These are phyloP conservation scores for Eriosoma lanigerum DNA, from an alignment of 1,140 invertebrate genomes.

Conservation along the genomic window DNA sequence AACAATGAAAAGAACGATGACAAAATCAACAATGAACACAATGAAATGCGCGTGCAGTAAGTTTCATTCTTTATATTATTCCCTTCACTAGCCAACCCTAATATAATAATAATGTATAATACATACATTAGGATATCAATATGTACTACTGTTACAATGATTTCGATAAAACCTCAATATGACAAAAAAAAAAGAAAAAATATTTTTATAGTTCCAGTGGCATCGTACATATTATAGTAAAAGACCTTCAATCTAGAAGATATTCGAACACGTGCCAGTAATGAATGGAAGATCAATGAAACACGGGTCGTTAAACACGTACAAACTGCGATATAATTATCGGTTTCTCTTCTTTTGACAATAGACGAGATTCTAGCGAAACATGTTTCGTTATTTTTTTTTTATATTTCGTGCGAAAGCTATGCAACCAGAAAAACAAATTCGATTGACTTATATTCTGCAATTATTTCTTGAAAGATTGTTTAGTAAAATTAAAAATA, in stretches of 20 bases:
- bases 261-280: slow-evolving; percentile 33
- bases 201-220: background rate
- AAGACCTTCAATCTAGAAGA: slow-evolving; percentile 20
- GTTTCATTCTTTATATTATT: slow-evolving; percentile 15
- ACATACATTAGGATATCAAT: background rate
- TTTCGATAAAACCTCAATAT: slow-evolving; percentile 20
- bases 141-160: background rate
- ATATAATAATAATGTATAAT: no score
- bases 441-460: background rate
- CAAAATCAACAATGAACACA: slow-evolving; percentile 45
- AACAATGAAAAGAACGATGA: slow-evolving; percentile 46
- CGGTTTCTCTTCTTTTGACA: slow-evolving; percentile 45
- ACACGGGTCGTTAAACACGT: slow-evolving; percentile 48
- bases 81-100: slow-evolving; percentile 13
- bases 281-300: slow-evolving; percentile 35
- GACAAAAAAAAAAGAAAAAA: background rate
- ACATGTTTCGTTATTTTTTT: slow-evolving; percentile 22
- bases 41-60: background rate
- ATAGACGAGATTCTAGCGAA: background rate
- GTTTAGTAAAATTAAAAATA: slow-evolving; percentile 28
- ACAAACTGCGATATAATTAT: slow-evolving; percentile 45
- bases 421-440: background rate
- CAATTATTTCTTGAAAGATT: background rate
- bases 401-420: background rate
- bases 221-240: background rate